Evolutionary conservation across 2,888 invertebrate genomes (phyloP), one percentile per base, ranked within the genome.

Genomic region (Tipula confusa): DNA sequence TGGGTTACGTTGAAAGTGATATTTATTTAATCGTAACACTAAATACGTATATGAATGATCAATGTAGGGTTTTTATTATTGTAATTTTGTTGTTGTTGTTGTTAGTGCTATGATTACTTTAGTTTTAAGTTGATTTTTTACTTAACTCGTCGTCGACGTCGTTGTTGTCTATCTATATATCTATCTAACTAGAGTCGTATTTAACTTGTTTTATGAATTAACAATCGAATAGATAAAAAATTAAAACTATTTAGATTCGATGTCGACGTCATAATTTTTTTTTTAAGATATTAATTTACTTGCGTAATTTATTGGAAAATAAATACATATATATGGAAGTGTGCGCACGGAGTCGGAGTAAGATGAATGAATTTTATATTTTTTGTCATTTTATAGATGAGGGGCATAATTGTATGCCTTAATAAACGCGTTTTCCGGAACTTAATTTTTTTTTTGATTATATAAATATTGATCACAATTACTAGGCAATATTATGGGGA

Each of bases 191-290:
- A 43, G n/a, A n/a, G 43, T 43, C 43, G 43, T 15, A 43, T 24
- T 64, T 24, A 24, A 64, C 64, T 64, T 64, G 64, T 64, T 64
- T 64, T 64, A 64, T 64, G 64, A 64, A 64, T 64, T 64, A 64
- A 64, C 18, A 64, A 64, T 64, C 43, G 64, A 24, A 64, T 43
- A 43, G 43, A 43, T 43, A 43, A 43, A 43, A 43, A 33, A 33
- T 6, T 9, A 33, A 6, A 15, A 43, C 15, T n/a, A 43, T 43
- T 15, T 43, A 43, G 43, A 43, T 11, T 15, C 43, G 64, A 64
- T 9, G 24, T 24, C 64, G 24, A 64, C 24, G 64, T 24, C 9
- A 9, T 64, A 64, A 6, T 15, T 43, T 43, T 15, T 15, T 43
- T 43, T 43, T 15, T 6, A 43, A 36, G 36, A 15, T 43, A 15